These are phyloP conservation scores for Alosa sapidissima DNA, from an alignment of 2,797 vertebrate genomes.

Conservation along the genomic window DNA sequence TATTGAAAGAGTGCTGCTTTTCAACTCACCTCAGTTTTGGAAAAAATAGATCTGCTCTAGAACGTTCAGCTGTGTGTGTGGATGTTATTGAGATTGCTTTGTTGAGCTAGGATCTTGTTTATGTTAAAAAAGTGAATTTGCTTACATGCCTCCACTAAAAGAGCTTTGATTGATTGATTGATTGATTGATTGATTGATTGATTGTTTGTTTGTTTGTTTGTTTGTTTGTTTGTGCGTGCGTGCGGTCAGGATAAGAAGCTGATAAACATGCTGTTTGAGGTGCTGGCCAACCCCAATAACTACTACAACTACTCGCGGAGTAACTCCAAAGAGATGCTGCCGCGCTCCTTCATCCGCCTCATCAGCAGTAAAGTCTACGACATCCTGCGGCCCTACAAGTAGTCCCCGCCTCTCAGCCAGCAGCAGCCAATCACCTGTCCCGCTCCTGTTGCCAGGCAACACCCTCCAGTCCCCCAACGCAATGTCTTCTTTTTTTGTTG, in stretches of 20 bases:
- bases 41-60: no score
- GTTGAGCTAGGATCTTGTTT: no score
- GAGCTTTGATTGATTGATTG: background rate
- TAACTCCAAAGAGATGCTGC: slow-evolving; percentile 98
- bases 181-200: background rate
- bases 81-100: no score
- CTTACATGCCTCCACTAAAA: no score
- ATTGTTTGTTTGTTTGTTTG: background rate
- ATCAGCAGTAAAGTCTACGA: slow-evolving; percentile 98
- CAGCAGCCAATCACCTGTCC: slow-evolving; percentile 31
- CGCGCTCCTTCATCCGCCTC: slow-evolving; percentile 96
- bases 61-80: no score
- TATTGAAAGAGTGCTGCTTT: no score
- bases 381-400: slow-evolving; percentile 97
- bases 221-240: background rate
- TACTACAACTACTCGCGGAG: slow-evolving; percentile 98
- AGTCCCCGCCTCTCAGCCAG: slow-evolving; percentile 61
- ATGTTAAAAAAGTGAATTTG: no score
- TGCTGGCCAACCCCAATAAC: slow-evolving; percentile 97
- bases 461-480: slow-evolving; percentile 48
- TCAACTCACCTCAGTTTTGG: no score
- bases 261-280: slow-evolving; percentile 98
- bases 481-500: slow-evolving; percentile 50
- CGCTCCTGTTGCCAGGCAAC: slow-evolving; percentile 53
- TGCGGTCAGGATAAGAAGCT: slow-evolving; percentile 92